Evolutionary conservation across 1,140 invertebrate species (phyloP).

Genomic region (Drosophila kurseongensis): DNA sequence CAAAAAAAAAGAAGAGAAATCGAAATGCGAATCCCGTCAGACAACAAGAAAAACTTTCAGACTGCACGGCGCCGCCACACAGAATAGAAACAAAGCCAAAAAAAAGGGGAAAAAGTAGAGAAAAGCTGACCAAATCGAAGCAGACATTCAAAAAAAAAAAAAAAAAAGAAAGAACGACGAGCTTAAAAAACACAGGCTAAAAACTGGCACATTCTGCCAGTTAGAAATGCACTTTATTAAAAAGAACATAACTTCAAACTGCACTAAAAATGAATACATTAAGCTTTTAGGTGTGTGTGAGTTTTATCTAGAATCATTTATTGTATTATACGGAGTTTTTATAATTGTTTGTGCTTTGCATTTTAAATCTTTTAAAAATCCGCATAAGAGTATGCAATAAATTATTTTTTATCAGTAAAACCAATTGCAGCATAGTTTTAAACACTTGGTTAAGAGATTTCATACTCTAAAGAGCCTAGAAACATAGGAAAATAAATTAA

Average conservation of each 20-base stretch:
- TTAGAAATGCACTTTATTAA: too few relatives aligned
- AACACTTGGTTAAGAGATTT: not conserved
- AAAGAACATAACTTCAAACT: too few relatives aligned
- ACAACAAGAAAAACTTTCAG: constrained; percentile 72
- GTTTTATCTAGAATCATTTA: too few relatives aligned
- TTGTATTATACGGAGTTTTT: too few relatives aligned
- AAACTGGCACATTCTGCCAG: not conserved
- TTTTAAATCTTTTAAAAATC: too few relatives aligned
- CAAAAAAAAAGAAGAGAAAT: constrained; percentile 37
- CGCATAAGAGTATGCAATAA: not conserved
- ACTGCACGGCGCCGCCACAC: constrained; percentile 60
- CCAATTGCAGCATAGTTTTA: not conserved
- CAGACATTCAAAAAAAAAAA: constrained; percentile 9
- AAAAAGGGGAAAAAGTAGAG: not conserved
- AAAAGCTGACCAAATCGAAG: constrained; percentile 20
- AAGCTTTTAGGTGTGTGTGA: too few relatives aligned
- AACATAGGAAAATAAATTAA: too few relatives aligned
- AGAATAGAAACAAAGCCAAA: constrained; percentile 16
- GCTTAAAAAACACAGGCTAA: not conserved
- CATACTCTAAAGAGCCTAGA: too few relatives aligned
- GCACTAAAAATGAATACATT: too few relatives aligned
- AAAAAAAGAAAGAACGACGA: not conserved
- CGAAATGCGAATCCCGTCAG: constrained; percentile 35
- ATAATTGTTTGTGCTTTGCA: too few relatives aligned
- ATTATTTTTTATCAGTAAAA: not conserved